phyloP scores from a whole-genome alignment of 1,140 invertebrate species.

The Drosophila busckii region DNA sequence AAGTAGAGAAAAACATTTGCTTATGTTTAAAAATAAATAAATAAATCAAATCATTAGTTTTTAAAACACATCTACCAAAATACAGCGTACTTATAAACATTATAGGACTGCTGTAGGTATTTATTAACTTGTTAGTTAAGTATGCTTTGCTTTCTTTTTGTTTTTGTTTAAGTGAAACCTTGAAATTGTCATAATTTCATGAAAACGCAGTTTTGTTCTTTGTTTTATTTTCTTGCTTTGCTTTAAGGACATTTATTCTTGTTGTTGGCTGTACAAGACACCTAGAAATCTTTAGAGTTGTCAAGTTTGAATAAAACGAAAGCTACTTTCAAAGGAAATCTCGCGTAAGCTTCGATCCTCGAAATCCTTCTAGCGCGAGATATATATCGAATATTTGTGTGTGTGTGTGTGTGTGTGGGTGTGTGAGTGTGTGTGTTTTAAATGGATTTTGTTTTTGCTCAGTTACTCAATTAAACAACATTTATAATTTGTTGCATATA shows the following conservation, averaged over 20 bases:
- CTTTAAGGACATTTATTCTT: constrained; percentile 16
- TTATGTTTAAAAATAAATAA: constrained; percentile 1
- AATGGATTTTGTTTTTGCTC: constrained; percentile 40
- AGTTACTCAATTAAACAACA: constrained; percentile 64
- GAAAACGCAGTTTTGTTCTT: constrained; percentile 55
- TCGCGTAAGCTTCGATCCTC: no score
- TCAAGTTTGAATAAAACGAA: no score
- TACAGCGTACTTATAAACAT: constrained; percentile 34
- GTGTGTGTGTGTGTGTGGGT: constrained; percentile 6
- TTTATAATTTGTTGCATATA: constrained; percentile 57
- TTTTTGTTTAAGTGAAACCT: constrained; percentile 67
- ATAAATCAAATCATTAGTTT: constrained; percentile 16
- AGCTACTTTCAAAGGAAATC: no score
- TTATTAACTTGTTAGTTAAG: constrained; percentile 9
- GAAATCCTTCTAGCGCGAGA: constrained; percentile 9
- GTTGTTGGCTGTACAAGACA: constrained; percentile 20
- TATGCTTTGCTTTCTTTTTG: constrained; percentile 21
- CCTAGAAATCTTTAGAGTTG: not conserved
- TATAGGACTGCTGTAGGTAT: constrained; percentile 5
- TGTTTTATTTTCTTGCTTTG: constrained; percentile 24
- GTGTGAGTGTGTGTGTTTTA: constrained; percentile 11
- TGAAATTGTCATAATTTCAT: constrained; percentile 74
- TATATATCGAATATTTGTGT: not conserved
- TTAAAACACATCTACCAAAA: constrained; percentile 37
- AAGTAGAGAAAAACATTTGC: constrained; percentile 1